Evolutionary conservation across 2,113 vertebrate species (phyloP).

Genomic region (Plotosus lineatus): DNA sequence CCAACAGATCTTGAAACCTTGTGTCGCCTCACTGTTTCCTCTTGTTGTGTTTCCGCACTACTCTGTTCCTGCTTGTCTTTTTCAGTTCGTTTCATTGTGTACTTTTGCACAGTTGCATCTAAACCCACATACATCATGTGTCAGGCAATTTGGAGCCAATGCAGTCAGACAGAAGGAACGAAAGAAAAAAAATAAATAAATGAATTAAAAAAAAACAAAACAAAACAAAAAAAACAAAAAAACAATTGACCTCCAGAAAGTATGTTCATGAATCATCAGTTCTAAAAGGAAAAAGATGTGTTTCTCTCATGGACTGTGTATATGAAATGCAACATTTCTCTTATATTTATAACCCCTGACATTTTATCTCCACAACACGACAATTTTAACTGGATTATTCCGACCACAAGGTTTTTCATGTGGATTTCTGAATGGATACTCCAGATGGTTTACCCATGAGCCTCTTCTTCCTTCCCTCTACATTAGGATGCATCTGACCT

Average conservation of each 20-base stretch:
- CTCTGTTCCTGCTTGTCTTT: neutral
- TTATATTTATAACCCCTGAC: neutral
- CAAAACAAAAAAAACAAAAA: too few relatives aligned
- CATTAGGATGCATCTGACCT: neutral
- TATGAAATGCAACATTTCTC: neutral
- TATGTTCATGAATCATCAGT: neutral
- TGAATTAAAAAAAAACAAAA: too few relatives aligned
- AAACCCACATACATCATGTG: constrained; percentile 7
- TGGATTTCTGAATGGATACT: neutral
- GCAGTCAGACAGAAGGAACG: neutral
- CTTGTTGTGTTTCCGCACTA: neutral
- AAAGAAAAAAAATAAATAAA: too few relatives aligned
- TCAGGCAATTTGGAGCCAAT: neutral
- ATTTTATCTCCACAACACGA: neutral
- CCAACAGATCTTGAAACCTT: neutral
- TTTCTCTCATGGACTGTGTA: neutral
- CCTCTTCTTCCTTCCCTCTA: neutral
- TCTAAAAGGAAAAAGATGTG: neutral
- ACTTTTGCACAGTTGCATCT: constrained; percentile 4
- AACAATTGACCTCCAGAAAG: constrained; percentile 6
- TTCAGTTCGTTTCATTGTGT: neutral
- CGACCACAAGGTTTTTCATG: neutral
- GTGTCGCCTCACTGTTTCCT: neutral
- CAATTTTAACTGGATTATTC: neutral
- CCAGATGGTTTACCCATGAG: neutral